Percentiles rank a stretch among this genome's conserved stretches.
phyloP scores from a whole-genome alignment of 1,140 invertebrate species.

The Arctopsyche grandis region DNA sequence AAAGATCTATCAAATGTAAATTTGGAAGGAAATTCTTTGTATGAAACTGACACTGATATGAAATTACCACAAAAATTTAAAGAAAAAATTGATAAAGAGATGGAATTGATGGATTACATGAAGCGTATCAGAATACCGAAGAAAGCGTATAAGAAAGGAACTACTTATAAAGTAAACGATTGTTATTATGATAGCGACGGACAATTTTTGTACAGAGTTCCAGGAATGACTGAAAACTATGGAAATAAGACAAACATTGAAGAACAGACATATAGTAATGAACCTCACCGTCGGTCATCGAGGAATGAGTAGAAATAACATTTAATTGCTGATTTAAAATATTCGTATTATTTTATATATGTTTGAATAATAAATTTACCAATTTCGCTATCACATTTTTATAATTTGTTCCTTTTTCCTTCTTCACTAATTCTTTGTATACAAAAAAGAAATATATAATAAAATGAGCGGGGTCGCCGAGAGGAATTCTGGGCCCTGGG shows the following conservation, averaged over 20 bases:
- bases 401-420: too few relatives aligned
- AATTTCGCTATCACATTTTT: too few relatives aligned
- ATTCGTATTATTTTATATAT: too few relatives aligned
- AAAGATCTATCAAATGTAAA: background rate
- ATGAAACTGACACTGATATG: background rate
- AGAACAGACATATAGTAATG: background rate
- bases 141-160: slow-evolving; percentile 68
- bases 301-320: background rate
- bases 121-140: slow-evolving; percentile 73
- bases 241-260: background rate
- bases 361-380: too few relatives aligned
- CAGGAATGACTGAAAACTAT: slow-evolving; percentile 67
- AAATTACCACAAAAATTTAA: background rate
- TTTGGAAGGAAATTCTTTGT: background rate
- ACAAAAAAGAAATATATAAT: too few relatives aligned
- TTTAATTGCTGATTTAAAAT: background rate
- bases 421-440: too few relatives aligned
- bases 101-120: background rate
- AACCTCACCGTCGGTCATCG: background rate
- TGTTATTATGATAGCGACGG: slow-evolving; percentile 83
- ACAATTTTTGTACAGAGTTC: slow-evolving; percentile 78
- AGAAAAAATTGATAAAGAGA: background rate
- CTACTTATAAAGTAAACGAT: slow-evolving; percentile 77
- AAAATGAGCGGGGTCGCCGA: too few relatives aligned
- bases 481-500: too few relatives aligned